phyloP scores from a whole-genome alignment of 2,113 vertebrate species.

The Hippocampus abdominalis region DNA sequence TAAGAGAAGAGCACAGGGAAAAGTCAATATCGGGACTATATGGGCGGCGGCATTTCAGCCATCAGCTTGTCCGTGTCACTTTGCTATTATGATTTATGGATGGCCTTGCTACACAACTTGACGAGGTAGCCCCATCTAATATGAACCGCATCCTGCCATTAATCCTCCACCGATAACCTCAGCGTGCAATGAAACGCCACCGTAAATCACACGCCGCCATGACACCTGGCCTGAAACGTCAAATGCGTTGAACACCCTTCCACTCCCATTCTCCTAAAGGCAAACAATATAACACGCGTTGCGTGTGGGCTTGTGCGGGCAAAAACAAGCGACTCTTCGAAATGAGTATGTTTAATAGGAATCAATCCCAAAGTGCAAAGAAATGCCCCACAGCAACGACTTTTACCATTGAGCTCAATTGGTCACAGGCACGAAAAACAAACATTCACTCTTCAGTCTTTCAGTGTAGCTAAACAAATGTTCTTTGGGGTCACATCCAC shows the following conservation, averaged over 20 bases:
- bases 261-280: not conserved
- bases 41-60: conserved; percentile 63
- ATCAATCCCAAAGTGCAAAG: conserved; percentile 19
- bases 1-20: conserved; percentile 52
- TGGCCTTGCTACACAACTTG: conserved; percentile 61
- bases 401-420: conserved; percentile 22
- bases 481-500: not conserved
- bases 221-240: conserved; percentile 20
- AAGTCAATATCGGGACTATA: conserved; percentile 67
- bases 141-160: conserved; percentile 59
- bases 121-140: conserved; percentile 56
- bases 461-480: not conserved
- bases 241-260: conserved; percentile 31
- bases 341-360: conserved; percentile 44
- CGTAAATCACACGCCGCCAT: conserved; percentile 54
- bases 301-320: conserved; percentile 10
- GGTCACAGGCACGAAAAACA: conserved; percentile 27
- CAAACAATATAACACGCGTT: conserved; percentile 6
- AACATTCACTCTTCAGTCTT: conserved; percentile 23
- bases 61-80: conserved; percentile 70
- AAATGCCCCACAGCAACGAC: not conserved
- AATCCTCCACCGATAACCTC: conserved; percentile 69
- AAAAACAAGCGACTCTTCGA: conserved; percentile 32
- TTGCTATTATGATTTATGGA: conserved; percentile 70
- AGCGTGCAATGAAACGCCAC: conserved; percentile 60